These are phyloP conservation scores for Apoda limacodes DNA, from an alignment of 2,888 invertebrate genomes.

Conservation along the genomic window DNA sequence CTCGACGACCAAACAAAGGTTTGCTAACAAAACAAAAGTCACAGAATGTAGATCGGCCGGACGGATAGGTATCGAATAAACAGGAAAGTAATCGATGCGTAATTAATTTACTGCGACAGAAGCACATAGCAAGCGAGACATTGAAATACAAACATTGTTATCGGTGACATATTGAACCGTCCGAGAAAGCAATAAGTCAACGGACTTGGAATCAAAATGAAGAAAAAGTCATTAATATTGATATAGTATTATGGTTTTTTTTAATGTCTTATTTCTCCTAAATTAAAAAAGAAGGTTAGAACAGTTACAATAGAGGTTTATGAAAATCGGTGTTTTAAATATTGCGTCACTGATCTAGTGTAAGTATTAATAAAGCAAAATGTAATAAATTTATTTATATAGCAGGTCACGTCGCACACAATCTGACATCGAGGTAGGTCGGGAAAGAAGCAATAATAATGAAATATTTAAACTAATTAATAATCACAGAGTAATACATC, in stretches of 20 bases:
- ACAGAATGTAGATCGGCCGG: constrained; percentile 25
- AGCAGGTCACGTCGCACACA: constrained; percentile 45
- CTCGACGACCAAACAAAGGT: constrained; percentile 41
- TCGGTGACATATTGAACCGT: constrained; percentile 43
- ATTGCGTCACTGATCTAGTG: too few species aligned
- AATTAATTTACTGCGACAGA: constrained; percentile 24
- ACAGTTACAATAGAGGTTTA: too few species aligned
- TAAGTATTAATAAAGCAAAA: too few species aligned
- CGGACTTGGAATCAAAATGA: constrained; percentile 39
- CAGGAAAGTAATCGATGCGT: constrained; percentile 1
- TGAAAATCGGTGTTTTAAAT: too few species aligned
- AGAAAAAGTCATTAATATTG: too few species aligned
- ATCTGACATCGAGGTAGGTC: constrained; percentile 58
- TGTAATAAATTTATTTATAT: too few species aligned
- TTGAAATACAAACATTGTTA: constrained; percentile 38
- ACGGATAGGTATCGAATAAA: neutral
- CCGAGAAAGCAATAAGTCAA: constrained; percentile 49
- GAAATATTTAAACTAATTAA: too few species aligned
- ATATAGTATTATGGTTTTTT: too few species aligned
- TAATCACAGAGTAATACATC: too few species aligned
- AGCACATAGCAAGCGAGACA: constrained; percentile 24
- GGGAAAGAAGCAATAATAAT: too few species aligned
- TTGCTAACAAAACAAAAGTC: constrained; percentile 33
- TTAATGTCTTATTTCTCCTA: too few species aligned
- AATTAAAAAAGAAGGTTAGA: too few species aligned